Conservation (phyloP, 2,797 vertebrate genomes). For the Anas bahamensis region DNA sequence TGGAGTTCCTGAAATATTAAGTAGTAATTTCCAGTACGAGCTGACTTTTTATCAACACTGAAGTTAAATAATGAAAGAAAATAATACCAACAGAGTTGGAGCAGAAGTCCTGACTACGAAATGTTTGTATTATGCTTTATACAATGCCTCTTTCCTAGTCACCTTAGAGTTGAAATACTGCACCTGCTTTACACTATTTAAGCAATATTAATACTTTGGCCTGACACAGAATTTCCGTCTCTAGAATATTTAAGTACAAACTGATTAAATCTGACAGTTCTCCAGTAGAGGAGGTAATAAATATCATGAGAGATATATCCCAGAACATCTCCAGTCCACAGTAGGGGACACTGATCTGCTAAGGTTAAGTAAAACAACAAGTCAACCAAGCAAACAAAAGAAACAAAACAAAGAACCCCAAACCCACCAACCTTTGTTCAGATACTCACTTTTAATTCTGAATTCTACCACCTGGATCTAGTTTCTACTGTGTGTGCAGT, state of each 20-base stretch:
- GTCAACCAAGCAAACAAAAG: neutral
- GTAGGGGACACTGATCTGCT: neutral
- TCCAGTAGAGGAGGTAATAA: neutral
- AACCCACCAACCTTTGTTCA: neutral
- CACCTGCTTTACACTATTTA: neutral
- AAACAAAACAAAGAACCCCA: no score
- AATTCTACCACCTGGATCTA: neutral
- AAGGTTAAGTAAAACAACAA: neutral
- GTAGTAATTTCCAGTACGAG: neutral
- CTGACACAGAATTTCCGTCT: neutral
- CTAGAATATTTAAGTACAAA: neutral
- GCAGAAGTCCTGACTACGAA: neutral
- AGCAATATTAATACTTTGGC: neutral
- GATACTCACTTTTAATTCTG: neutral
- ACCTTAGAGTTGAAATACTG: conserved; percentile 20
- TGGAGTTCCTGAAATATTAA: conserved; percentile 16
- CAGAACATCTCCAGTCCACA: neutral
- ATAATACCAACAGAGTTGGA: neutral
- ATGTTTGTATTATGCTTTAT: neutral
- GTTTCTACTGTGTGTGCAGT: neutral
- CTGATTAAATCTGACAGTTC: conserved; percentile 23
- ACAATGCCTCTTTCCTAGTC: neutral
- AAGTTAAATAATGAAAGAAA: conserved; percentile 41
- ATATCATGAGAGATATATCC: neutral
- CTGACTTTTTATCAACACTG: neutral